Base-by-base conservation (phyloP, 92 coral and sea anemone genomes). In the Porites rus region DNA sequence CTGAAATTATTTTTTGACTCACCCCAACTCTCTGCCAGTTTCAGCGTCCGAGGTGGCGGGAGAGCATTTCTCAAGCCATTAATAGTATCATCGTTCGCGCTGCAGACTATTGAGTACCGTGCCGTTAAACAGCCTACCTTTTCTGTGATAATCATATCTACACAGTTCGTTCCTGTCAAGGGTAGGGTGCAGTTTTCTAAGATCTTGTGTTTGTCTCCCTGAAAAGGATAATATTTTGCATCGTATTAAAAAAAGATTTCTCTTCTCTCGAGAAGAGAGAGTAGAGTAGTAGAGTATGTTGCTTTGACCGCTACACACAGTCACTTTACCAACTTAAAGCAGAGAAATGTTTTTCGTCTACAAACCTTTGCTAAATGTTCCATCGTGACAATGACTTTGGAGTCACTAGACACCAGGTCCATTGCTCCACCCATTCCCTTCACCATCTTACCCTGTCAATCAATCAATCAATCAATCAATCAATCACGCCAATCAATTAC, bases 351-450 rank as follows among this genome's bases (percentile, higher is more conserved):
- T n/a, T 20, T 63, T 5, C 21, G n/a, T 20, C 17, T 20, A 46
- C 86, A 50, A 54, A 93, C 99, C 98, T 96, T 96, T 20, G 99
- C 99, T 54, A 86, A 66, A 78, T 96, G 99, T 70, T 96, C 98
- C 98, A 96, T 96, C 20, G 99, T 93, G 21, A 96, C 99, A 24
- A 96, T 96, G 54, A 95, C 98, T 78, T 92, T 95, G 10, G 97
- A 93, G 4, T 89, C 93, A 63, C 94, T 91, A 77, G 99, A 91
- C 72, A 96, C 98, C 22, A 96, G 83, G 70, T 96, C 99, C 99
- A 96, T 96, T 11, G 99, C 99, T 18, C 99, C 99, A 1, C 98
- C 99, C 99, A 96, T 96, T 51, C 99, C 99, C 82, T 96, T 96
- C 60, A 96, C 99, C 99, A 96, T 96, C 88, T 96, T 96, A 14